Evolutionary conservation across 2,113 vertebrate genomes (phyloP), one percentile per base, ranked within the genome.

Genomic region (Miniopterus natalensis): DNA sequence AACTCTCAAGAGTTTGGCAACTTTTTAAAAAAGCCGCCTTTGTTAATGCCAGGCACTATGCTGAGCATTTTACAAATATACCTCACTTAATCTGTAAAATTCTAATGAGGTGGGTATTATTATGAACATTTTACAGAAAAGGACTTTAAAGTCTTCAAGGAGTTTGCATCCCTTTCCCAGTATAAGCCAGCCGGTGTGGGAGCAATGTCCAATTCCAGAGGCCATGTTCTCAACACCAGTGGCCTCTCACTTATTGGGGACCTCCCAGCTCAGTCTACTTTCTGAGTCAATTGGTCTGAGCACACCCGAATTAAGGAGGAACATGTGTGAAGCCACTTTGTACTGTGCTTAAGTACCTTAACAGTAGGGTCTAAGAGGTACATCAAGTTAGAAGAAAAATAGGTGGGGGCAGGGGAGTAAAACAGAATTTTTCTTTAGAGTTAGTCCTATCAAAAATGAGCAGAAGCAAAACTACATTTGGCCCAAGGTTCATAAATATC

Each of bases 391-490:
- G 18, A 90, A 73, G 21, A 31, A 73, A 74, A 90, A 68, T 92
- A 68, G 2, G 15, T 14, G 23, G 25, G 17, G 21, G 36, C 36
- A 36, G 20, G 31, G 45, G 45, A n/a, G 20, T 21, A 18, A 49
- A 94, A 90, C 0, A 77, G 6, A 51, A 57, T 45, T 78, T 83
- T 85, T 84, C 45, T 92, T 68, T 55, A 75, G 2, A 51, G 20
- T 59, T 74, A 83, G 36, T 57, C 66, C 63, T 83, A 70, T 86
- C 21, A 91, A 49, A 89, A 91, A 75, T 42, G 86, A 93, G 47
- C 74, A n/a, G 14, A 96, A 71, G 42, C 20, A 88, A 84, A 94
- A 83, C 11, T 71, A 18, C 55, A 47, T 49, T 84, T 86, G 66
- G 55, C 40, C 70, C 12, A 42, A 84, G 61, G 5, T 81, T 75